phyloP scores from a whole-genome alignment of 2,888 invertebrate genomes.

The Aelia acuminata region DNA sequence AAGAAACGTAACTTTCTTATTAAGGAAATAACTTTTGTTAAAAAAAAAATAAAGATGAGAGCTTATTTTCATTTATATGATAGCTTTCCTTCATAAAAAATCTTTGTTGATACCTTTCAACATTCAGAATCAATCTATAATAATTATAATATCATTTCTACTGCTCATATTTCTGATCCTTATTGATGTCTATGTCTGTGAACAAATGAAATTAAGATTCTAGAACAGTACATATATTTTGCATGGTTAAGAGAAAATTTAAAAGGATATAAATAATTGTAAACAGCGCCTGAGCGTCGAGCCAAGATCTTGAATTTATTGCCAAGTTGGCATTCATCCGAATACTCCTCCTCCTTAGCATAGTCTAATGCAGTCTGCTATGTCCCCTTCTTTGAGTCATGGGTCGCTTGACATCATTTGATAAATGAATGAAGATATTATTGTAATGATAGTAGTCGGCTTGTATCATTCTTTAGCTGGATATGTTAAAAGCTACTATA shows the following conservation, averaged over 20 bases:
- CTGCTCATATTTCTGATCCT: neutral
- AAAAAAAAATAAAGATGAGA: neutral
- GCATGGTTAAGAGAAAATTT: neutral
- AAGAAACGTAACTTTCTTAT: too few species aligned
- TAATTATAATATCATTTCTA: neutral
- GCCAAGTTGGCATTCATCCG: slow-evolving; percentile 40
- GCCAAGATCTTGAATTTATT: slow-evolving; percentile 40
- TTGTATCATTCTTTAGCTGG: neutral
- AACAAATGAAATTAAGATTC: neutral
- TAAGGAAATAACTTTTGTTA: too few species aligned
- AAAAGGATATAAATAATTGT: slow-evolving; percentile 33
- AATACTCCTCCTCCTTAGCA: neutral
- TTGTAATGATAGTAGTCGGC: neutral
- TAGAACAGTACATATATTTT: neutral
- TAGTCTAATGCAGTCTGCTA: slow-evolving; percentile 16
- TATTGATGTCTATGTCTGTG: too few species aligned
- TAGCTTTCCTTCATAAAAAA: neutral
- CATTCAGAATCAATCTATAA: too few species aligned
- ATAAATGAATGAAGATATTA: neutral
- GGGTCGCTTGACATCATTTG: neutral
- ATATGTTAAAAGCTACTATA: slow-evolving; percentile 2
- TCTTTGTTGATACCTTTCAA: neutral
- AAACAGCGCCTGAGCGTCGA: slow-evolving; percentile 50
- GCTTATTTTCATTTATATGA: neutral
- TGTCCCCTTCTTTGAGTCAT: neutral